Percentiles rank a stretch among this genome's conserved stretches.
phyloP scores from a whole-genome alignment of 2,888 invertebrate genomes.

The Orgyia antiqua region DNA sequence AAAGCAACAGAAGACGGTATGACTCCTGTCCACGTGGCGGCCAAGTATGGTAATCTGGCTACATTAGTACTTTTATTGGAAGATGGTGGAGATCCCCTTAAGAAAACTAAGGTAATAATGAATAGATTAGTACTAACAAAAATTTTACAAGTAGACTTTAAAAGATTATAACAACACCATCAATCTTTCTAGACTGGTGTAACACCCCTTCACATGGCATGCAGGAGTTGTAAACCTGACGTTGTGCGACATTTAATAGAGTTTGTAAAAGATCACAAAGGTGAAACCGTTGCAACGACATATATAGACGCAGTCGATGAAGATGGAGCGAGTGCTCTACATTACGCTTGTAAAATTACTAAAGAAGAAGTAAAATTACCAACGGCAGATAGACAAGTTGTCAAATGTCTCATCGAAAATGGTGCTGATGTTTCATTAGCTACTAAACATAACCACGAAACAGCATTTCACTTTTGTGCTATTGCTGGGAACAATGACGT shows the following conservation, averaged over 20 bases:
- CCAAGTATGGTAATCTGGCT: conserved; percentile 92
- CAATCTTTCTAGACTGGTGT: conserved; percentile 86
- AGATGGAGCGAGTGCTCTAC: conserved; percentile 95
- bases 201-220: conserved; percentile 96
- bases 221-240: conserved; percentile 89
- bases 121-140: too few relatives aligned
- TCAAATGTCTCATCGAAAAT: conserved; percentile 91
- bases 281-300: conserved; percentile 86
- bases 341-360: conserved; percentile 94
- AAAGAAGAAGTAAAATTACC: conserved; percentile 87
- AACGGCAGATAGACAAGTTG: conserved; percentile 90
- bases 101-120: conserved; percentile 88
- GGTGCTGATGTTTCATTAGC: conserved; percentile 93
- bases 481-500: conserved; percentile 97
- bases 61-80: conserved; percentile 92
- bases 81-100: conserved; percentile 95
- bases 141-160: too few relatives aligned
- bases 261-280: conserved; percentile 86
- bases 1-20: conserved; percentile 96
- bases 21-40: conserved; percentile 97
- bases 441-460: conserved; percentile 92
- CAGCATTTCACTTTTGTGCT: conserved; percentile 97
- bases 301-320: conserved; percentile 93
- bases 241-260: conserved; percentile 92
- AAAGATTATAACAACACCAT: not conserved